These are phyloP conservation scores for Blastomussa wellsi DNA, from an alignment of 92 coral and sea anemone genomes.

Conservation along the genomic window DNA sequence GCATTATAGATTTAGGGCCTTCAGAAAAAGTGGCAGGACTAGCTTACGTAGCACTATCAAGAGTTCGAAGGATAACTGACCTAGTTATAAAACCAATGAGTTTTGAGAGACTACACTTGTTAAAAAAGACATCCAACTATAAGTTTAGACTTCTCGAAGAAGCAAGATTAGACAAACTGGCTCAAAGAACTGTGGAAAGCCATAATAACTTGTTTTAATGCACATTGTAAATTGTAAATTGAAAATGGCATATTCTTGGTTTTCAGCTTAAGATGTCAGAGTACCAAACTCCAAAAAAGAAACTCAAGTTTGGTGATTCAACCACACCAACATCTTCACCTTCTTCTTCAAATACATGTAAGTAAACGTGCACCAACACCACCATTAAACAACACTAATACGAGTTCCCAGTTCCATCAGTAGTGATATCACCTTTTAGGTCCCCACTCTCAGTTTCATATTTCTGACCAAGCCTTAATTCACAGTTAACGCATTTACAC, in stretches of 20 bases:
- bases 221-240: conserved; percentile 41
- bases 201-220: conserved; percentile 40
- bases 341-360: conserved; percentile 44
- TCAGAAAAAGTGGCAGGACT: conserved; percentile 47
- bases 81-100: conserved; percentile 39
- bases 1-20: conserved; percentile 33
- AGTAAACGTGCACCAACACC: conserved; percentile 44
- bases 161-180: conserved; percentile 40
- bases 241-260: conserved; percentile 41
- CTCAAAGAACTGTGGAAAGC: conserved; percentile 45
- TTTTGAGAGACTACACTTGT: neutral
- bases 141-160: conserved; percentile 47
- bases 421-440: conserved; percentile 42
- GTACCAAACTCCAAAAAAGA: conserved; percentile 52
- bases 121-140: conserved; percentile 30
- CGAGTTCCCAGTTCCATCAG: conserved; percentile 35
- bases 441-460: conserved; percentile 48
- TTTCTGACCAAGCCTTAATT: conserved; percentile 25
- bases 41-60: conserved; percentile 45
- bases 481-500: conserved; percentile 26
- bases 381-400: conserved; percentile 31
- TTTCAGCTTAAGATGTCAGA: conserved; percentile 52
- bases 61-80: conserved; percentile 23
- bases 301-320: conserved; percentile 48
- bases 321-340: conserved; percentile 52